phyloP scores from a whole-genome alignment of 2,797 vertebrate species.

The Craterocephalus amniculus region DNA sequence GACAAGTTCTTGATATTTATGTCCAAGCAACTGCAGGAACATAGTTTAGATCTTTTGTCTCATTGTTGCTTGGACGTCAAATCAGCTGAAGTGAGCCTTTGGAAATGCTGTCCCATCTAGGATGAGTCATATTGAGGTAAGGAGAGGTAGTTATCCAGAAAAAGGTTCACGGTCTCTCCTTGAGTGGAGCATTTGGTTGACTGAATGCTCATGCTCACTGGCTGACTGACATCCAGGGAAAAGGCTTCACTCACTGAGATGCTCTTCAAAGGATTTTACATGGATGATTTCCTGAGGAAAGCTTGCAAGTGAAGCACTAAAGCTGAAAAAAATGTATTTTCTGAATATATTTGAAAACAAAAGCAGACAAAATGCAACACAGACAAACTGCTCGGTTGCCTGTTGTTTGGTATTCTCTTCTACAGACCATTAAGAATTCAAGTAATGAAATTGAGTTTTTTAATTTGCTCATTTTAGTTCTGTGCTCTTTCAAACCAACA shows the following conservation, averaged over 20 bases:
- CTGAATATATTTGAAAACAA: not conserved
- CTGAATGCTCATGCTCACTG: slow-evolving; percentile 62
- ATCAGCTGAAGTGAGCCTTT: slow-evolving; percentile 41
- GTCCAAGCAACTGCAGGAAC: slow-evolving; percentile 19
- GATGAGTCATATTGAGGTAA: slow-evolving; percentile 78
- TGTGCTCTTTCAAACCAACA: not conserved
- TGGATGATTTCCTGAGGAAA: slow-evolving; percentile 40
- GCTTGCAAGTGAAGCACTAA: slow-evolving; percentile 19
- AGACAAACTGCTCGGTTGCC: not conserved
- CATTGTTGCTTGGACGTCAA: slow-evolving; percentile 39
- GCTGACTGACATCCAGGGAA: slow-evolving; percentile 45
- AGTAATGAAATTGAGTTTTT: not conserved
- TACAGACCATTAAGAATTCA: not conserved
- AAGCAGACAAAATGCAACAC: not conserved
- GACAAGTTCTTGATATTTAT: slow-evolving; percentile 24
- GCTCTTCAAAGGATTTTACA: slow-evolving; percentile 31
- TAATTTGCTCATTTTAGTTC: not conserved
- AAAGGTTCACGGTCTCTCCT: slow-evolving; percentile 61
- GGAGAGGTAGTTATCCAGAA: slow-evolving; percentile 72
- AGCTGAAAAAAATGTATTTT: slow-evolving; percentile 15
- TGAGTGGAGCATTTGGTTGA: slow-evolving; percentile 57
- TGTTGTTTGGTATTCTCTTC: not conserved
- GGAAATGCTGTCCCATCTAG: slow-evolving; percentile 53
- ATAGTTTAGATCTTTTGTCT: slow-evolving; percentile 12
- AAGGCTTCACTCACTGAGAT: slow-evolving; percentile 26